Evolutionary conservation across 2,888 invertebrate species (phyloP).

Genomic region (Drepanosiphum platanoidis): DNA sequence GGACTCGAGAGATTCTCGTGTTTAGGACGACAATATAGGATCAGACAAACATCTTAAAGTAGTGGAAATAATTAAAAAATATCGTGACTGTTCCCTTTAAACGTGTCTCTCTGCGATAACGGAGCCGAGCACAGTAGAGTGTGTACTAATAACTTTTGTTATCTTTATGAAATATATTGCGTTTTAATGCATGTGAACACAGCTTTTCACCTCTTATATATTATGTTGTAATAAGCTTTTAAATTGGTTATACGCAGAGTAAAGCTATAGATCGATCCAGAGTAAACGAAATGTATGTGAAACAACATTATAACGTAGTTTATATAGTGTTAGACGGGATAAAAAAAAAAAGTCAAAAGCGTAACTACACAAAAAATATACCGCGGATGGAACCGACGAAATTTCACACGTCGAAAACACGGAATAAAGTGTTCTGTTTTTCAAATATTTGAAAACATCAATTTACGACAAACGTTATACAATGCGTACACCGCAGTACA

Average conservation of each 20-base stretch:
- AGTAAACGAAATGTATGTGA: neutral
- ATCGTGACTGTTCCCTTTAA: neutral
- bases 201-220: neutral
- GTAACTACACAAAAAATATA: too few species aligned
- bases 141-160: neutral
- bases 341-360: too few species aligned
- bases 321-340: neutral
- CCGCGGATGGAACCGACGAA: too few species aligned
- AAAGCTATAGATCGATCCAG: neutral
- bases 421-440: neutral
- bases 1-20: neutral
- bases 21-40: neutral
- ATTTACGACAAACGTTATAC: too few species aligned
- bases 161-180: neutral
- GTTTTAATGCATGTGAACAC: neutral
- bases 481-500: too few species aligned
- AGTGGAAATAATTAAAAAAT: conserved; percentile 10
- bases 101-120: neutral
- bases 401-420: too few species aligned
- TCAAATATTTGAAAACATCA: neutral
- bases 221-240: neutral
- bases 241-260: neutral
- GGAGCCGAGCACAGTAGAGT: neutral
- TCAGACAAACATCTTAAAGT: neutral
- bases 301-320: neutral